Conservation (phyloP, 2,888 invertebrate species). For the Cerastis rubricosa region DNA sequence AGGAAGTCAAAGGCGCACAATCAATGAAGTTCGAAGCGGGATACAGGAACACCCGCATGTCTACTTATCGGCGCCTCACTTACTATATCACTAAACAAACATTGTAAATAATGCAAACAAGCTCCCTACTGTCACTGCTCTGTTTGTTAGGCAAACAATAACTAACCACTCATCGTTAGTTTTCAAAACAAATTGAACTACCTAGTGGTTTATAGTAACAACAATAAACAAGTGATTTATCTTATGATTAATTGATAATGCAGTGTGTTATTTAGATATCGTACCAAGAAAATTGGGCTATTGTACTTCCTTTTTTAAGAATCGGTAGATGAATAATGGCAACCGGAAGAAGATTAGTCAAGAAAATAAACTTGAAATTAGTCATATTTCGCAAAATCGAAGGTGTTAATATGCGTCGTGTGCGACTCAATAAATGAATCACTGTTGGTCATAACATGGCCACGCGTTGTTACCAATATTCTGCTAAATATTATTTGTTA, state of each 20-base stretch:
- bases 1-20: slow-evolving; percentile 51
- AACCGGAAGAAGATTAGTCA: slow-evolving; percentile 50
- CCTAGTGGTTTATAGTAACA: slow-evolving; percentile 22
- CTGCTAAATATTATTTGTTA: slow-evolving; percentile 48
- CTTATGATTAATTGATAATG: slow-evolving; percentile 6
- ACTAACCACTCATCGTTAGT: slow-evolving; percentile 49
- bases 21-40: slow-evolving; percentile 35
- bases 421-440: slow-evolving; percentile 60
- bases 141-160: slow-evolving; percentile 59
- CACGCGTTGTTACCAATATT: slow-evolving; percentile 46
- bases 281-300: slow-evolving; percentile 1
- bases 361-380: slow-evolving; percentile 55
- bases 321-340: slow-evolving; percentile 38
- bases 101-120: slow-evolving; percentile 61
- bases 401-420: slow-evolving; percentile 47
- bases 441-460: slow-evolving; percentile 36
- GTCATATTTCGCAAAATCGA: slow-evolving; percentile 60
- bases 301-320: slow-evolving; percentile 22
- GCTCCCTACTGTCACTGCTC: slow-evolving; percentile 44
- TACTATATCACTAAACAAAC: slow-evolving; percentile 61
- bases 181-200: slow-evolving; percentile 58
- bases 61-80: slow-evolving; percentile 54
- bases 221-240: slow-evolving; percentile 32
- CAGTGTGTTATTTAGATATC: not conserved
- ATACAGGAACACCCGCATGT: slow-evolving; percentile 61